Conservation (phyloP, 2,113 vertebrate species). For the Engystomops pustulosus region DNA sequence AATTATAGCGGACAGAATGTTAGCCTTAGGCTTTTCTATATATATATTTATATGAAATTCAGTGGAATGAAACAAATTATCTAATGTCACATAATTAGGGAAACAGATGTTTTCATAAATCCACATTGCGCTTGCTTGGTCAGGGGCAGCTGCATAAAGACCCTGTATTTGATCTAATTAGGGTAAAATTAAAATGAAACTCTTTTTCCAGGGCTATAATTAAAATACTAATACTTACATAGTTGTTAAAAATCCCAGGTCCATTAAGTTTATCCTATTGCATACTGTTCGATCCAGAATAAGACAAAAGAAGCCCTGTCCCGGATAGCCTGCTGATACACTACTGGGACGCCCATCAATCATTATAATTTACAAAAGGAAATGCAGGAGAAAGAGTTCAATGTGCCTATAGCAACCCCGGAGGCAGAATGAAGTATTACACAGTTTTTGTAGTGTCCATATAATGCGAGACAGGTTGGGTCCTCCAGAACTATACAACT, state of each 20-base stretch:
- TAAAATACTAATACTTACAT: not conserved
- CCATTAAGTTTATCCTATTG: no score
- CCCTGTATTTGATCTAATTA: slow-evolving; percentile 16
- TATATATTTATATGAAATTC: not conserved
- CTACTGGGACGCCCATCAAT: no score
- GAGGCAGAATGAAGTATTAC: no score
- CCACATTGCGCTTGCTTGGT: not conserved
- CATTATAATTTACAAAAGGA: no score
- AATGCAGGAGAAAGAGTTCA: no score
- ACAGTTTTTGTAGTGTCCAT: no score
- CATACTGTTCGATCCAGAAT: no score
- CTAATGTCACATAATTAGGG: slow-evolving; percentile 19
- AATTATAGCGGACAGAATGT: not conserved
- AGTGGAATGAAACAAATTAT: not conserved
- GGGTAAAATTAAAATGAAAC: not conserved
- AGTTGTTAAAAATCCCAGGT: not conserved
- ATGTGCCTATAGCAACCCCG: no score
- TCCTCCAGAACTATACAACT: no score
- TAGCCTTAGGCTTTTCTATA: not conserved
- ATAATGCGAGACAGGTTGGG: no score
- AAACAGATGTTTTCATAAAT: slow-evolving; percentile 40
- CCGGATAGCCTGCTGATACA: no score
- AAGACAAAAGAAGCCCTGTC: no score
- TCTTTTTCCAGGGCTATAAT: not conserved
- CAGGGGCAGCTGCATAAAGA: not conserved